A percentile compares a stretch with the other conserved stretches of the same genome.
Evolutionary conservation across 2,888 invertebrate genomes (phyloP).

Genomic region (Drosophila cognata): DNA sequence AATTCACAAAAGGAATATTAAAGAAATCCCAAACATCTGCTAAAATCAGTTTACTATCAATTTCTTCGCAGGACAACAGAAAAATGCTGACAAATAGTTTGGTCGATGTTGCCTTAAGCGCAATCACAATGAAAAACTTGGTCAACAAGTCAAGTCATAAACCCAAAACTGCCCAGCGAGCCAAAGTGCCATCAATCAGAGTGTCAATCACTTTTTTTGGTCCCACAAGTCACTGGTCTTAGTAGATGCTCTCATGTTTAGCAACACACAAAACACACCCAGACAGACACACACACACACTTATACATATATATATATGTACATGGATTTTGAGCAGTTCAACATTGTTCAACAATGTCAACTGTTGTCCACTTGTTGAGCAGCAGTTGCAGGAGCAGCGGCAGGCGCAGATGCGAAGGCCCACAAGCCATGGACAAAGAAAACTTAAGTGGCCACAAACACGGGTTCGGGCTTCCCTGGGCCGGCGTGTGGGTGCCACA

Average conservation of each 20-base stretch:
- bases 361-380: conserved; percentile 76
- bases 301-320: conserved; percentile 6
- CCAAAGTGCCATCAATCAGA: conserved; percentile 75
- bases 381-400: conserved; percentile 44
- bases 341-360: conserved; percentile 69
- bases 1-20: background rate
- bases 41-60: conserved; percentile 3
- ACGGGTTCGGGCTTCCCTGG: conserved; percentile 18
- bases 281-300: conserved; percentile 7
- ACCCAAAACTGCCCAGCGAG: conserved; percentile 42
- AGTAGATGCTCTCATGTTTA: conserved; percentile 54
- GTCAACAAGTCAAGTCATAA: conserved; percentile 66
- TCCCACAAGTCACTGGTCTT: conserved; percentile 42
- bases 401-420: conserved; percentile 8
- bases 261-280: conserved; percentile 12
- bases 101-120: conserved; percentile 24
- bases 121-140: conserved; percentile 34
- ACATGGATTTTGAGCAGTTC: conserved; percentile 48
- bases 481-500: conserved; percentile 8
- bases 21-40: background rate
- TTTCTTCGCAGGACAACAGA: background rate
- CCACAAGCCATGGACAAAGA: conserved; percentile 73
- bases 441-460: conserved; percentile 77
- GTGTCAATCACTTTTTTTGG: conserved; percentile 72
- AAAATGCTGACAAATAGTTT: conserved; percentile 10